Evolutionary conservation across 2,797 vertebrate species (phyloP).

Genomic region (Monodelphis domestica): DNA sequence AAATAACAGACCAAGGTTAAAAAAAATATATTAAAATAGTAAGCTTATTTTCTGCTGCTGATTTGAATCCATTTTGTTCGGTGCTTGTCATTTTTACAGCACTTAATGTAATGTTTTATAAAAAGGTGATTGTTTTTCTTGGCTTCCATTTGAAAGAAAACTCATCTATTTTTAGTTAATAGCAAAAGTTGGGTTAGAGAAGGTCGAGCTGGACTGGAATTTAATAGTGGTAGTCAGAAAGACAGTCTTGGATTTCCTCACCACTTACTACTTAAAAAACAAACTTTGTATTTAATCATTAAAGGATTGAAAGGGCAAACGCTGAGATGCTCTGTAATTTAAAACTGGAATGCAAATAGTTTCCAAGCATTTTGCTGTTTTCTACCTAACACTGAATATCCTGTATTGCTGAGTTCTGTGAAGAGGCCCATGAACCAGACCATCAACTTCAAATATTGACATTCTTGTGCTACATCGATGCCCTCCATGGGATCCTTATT

Average conservation of each 20-base stretch:
- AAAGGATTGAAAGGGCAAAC: constrained; percentile 24
- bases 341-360: not conserved
- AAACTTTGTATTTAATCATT: constrained; percentile 29
- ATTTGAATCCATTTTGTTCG: not conserved
- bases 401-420: not conserved
- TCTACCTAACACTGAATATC: constrained; percentile 16
- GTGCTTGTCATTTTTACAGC: constrained; percentile 32
- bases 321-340: not conserved
- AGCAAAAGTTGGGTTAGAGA: constrained; percentile 28
- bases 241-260: constrained; percentile 44
- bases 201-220: constrained; percentile 50
- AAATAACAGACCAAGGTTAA: constrained; percentile 9
- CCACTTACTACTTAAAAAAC: constrained; percentile 46
- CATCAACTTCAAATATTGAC: constrained; percentile 54
- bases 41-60: not conserved
- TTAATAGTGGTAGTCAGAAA: constrained; percentile 59
- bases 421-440: constrained; percentile 39
- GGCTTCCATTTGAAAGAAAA: constrained; percentile 41
- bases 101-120: constrained; percentile 36
- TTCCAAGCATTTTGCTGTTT: not conserved
- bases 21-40: constrained; percentile 1
- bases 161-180: constrained; percentile 36
- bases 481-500: constrained; percentile 67
- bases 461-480: constrained; percentile 57
- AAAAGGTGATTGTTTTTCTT: constrained; percentile 27